phyloP scores from a whole-genome alignment of 2,888 invertebrate genomes.

The Bombylius discolor region DNA sequence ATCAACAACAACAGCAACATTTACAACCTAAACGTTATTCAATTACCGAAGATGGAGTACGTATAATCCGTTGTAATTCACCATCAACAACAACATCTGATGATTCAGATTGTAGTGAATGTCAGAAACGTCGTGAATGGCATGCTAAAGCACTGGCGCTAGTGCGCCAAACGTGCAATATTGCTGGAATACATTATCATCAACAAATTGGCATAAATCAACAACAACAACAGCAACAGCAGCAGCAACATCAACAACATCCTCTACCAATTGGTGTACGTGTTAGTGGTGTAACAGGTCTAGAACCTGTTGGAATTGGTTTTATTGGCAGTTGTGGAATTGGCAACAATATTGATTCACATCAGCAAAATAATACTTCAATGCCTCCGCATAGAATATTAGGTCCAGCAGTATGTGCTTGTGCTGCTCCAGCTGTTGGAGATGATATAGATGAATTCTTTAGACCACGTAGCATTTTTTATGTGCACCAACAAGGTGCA shows the following conservation, averaged over 20 bases:
- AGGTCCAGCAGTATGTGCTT: constrained; percentile 56
- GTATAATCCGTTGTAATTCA: constrained; percentile 36
- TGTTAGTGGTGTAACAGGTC: background rate
- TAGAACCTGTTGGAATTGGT: background rate
- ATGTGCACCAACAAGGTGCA: constrained; percentile 52
- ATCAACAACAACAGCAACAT: constrained; percentile 2
- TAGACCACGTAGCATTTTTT: constrained; percentile 53
- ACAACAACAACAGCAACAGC: constrained; percentile 15
- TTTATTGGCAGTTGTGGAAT: background rate
- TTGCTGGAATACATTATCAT: constrained; percentile 20
- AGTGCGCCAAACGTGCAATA: constrained; percentile 35
- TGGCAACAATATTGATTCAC: background rate
- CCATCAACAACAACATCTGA: constrained; percentile 36
- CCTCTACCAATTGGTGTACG: too few species aligned
- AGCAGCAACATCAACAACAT: constrained; percentile 12
- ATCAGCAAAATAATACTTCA: constrained; percentile 29
- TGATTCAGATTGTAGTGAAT: constrained; percentile 37
- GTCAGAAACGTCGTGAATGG: constrained; percentile 37
- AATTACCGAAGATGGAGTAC: constrained; percentile 55
- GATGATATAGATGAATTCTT: constrained; percentile 52
- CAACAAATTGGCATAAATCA: constrained; percentile 1
- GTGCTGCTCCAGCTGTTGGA: constrained; percentile 46
- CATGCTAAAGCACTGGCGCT: constrained; percentile 35
- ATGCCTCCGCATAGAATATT: constrained; percentile 60
- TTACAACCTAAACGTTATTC: constrained; percentile 49